A percentile compares a stretch with the other conserved stretches of the same genome.
Evolutionary conservation across 1,140 invertebrate genomes (phyloP).

Genomic region (Drosophila triauraria): DNA sequence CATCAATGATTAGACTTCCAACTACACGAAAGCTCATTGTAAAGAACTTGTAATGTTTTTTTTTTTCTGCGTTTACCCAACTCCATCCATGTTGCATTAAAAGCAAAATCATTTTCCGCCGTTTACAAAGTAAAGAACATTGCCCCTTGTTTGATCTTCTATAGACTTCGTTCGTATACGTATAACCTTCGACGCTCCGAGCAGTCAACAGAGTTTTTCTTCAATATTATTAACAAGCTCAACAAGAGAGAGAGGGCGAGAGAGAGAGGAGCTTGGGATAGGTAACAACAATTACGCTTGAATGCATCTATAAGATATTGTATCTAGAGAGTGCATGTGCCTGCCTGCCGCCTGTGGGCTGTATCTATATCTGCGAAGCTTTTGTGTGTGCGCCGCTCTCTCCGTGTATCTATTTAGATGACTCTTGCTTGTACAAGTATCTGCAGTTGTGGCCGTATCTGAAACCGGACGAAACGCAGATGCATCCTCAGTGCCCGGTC

Average conservation of each 20-base stretch:
- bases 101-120: constrained; percentile 24
- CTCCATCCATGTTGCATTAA: not conserved
- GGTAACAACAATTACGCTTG: constrained; percentile 74
- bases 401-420: constrained; percentile 39
- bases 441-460: constrained; percentile 22
- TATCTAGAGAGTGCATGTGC: constrained; percentile 57
- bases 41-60: not conserved
- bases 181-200: constrained; percentile 32
- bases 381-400: constrained; percentile 23
- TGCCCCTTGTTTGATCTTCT: constrained; percentile 36
- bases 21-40: too few species aligned
- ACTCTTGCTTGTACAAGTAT: constrained; percentile 46
- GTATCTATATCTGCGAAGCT: constrained; percentile 35
- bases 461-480: constrained; percentile 44
- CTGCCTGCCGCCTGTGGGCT: constrained; percentile 32
- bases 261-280: constrained; percentile 36
- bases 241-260: constrained; percentile 2
- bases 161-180: constrained; percentile 7
- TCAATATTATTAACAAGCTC: constrained; percentile 48
- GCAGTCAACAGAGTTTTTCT: constrained; percentile 46
- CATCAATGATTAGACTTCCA: too few species aligned
- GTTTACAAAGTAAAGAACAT: constrained; percentile 29
- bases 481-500: constrained; percentile 34
- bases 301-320: constrained; percentile 78
- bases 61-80: not conserved